Base-by-base conservation (phyloP, 2,888 invertebrate species). In the Branchipolynoe longqiensis region DNA sequence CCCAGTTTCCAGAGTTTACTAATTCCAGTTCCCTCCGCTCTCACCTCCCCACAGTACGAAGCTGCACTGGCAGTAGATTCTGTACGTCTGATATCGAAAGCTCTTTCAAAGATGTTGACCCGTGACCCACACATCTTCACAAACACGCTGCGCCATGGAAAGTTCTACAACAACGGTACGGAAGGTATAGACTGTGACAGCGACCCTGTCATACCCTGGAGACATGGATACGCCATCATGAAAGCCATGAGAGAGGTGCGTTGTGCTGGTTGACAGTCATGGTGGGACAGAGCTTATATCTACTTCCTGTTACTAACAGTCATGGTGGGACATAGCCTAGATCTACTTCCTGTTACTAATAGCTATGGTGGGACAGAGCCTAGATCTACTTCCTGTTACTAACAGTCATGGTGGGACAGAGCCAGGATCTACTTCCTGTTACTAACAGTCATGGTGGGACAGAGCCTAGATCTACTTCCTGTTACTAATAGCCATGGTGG, bases 101-200 rank as follows among this genome's bases (percentile, higher is more conserved):
- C 90, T 8, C 84, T 90, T 56, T 58, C 69, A 0, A 74, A 84
- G 28, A 87, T 89, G n/a, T 54, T 87, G 25, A 54, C 54, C 33
- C 56, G 78, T 12, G 87, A 90, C 36, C 82, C 87, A 2, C 83
- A 84, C 54, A 87, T 89, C 22, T 85, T 86, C 48, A 41, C 22
- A 6, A 81, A 59, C 25, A 74, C 86, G 4, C 54, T 84, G 54
- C 73, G 69, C 33, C n/a, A 56, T 38, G 84, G 82, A 25, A 83
- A 84, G 62, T 95, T 96, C 48, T 95, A 95, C 91, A 96, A 95
- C 85, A 96, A 96, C 91, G 95, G 95, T 12, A 96, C 96, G 64
- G 96, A 96, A 93, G 96, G 97, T 22, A 89, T 92, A 56, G 91
- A 91, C 12, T 92, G 92, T 88, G 89, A 88, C 54, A 86, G 86